Evolutionary conservation across 2,888 invertebrate genomes (phyloP), one percentile per base, ranked within the genome.

Genomic region (Caenorhabditis sp.): DNA sequence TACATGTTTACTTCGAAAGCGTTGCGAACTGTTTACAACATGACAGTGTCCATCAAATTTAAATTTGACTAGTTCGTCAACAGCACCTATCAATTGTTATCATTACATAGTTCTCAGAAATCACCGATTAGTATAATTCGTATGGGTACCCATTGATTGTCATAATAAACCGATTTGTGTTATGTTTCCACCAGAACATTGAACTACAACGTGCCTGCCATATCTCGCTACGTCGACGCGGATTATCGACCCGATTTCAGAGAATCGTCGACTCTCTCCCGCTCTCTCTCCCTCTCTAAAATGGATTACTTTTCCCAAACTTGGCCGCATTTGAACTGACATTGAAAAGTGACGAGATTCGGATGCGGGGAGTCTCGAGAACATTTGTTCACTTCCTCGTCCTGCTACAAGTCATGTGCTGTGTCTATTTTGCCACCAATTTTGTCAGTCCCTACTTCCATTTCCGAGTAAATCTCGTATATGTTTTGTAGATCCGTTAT

Each of bases 341-440:
- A 62, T 20, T 15, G 15, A 13, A 51, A n/a, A 62, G 44, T 40
- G 32, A 32, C 44, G 56, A 64, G 64, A 51, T 26, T 67, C 65
- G 74, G 74, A 79, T 79, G 78, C 58, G 70, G 78, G 70, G 78
- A 50, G 51, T 65, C 44, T 65, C 70, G 22, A 70, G 65, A 44
- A 28, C 37, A 18, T 24, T 79, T 37, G 53, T 79, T 28, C 65
- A 65, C 60, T 79, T 71, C 15, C 20, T 70, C 32, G 64, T 79
- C 3, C 11, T 79, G 35, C 37, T 79, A 26, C 78, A 79, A 51
- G 20, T 79, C 5, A 28, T 70, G 53, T 65, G 70, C 32, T 70
- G 78, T 67, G 58, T 71, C 28, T 79, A 71, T 65, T 79, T 65
- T 58, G 65, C 60, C 5, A 60, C 65, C 32, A 65, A 71, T 28